Base-by-base conservation (phyloP, 2,888 invertebrate genomes). In the Dione juno region DNA sequence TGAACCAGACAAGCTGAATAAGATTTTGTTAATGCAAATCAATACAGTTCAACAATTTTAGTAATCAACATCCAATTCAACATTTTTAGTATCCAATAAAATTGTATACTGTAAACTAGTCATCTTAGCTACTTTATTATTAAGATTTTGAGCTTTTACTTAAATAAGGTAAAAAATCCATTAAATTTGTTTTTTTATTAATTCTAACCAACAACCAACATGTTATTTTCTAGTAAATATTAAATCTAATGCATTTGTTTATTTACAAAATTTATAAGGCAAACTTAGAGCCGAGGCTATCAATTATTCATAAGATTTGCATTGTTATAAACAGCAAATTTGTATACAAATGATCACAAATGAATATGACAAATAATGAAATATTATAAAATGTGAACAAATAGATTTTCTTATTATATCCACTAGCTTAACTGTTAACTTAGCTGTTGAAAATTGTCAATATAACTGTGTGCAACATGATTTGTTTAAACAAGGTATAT, bases 401-500 rank as follows among this genome's bases (percentile, higher is more conserved):
- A 50, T 16, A 19, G 37, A 40, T 52, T 50, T 64, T 37, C 50
- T 7, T 40, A 7, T 7, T 40, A 7, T 21, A 40, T 14, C 48
- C n/a, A 19, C 19, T 37, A 37, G 14, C 14, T 52, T 37, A 37
- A 9, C 14, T 52, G 37, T 19, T 50, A 40, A 19, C 14, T 19
- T 64, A 14, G 41, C 13, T 45, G 43, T 59, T 61, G 58, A 52
- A 66, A 37, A 58, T 35, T 57, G 45, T 66, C 16, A 52, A 64
- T 40, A 67, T 67, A 67, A 64, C 61, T 57, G 57, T 63, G 21
- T 57, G 37, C 19, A n/a, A 28, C 19, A 63, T 66, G n/a, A 48
- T 66, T 69, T 43, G 59, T 58, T 69, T 58, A 69, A 69, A 66
- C 48, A 71, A 63, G 43, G 66, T 57, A 65, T 61, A 45, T 67